Evolutionary conservation across 2,113 vertebrate genomes (phyloP).

Genomic region (Albula glossodonta): DNA sequence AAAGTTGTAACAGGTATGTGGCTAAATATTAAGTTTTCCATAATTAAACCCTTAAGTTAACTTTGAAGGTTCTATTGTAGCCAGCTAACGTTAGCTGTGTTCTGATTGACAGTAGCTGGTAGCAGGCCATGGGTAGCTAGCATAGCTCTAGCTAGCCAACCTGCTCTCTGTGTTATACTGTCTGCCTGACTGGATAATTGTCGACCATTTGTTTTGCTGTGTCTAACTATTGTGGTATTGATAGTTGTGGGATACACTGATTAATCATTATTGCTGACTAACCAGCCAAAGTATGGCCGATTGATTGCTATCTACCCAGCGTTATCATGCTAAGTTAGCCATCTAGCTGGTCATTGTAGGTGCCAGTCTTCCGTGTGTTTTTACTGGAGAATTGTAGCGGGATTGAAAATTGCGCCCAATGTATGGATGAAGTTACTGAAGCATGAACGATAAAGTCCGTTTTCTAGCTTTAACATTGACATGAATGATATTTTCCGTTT

Average conservation of each 20-base stretch:
- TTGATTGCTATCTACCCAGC: neutral
- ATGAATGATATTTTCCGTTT: conserved; percentile 52
- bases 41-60: neutral
- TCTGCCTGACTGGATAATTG: neutral
- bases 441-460: neutral
- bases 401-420: neutral
- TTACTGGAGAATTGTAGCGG: neutral
- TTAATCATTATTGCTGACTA: neutral
- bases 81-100: neutral
- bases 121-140: neutral
- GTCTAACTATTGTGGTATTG: neutral
- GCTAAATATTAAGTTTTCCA: neutral
- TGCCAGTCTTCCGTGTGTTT: neutral
- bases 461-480: neutral
- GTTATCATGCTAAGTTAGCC: neutral
- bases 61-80: neutral
- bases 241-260: neutral
- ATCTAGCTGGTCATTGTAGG: neutral
- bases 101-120: neutral
- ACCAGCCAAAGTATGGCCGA: neutral
- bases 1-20: conserved; percentile 19
- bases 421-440: neutral
- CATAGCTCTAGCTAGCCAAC: neutral
- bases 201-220: neutral
- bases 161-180: neutral